Evolutionary conservation across 92 coral and sea anemone genomes (phyloP).

Genomic region (Pocillopora meandrina): DNA sequence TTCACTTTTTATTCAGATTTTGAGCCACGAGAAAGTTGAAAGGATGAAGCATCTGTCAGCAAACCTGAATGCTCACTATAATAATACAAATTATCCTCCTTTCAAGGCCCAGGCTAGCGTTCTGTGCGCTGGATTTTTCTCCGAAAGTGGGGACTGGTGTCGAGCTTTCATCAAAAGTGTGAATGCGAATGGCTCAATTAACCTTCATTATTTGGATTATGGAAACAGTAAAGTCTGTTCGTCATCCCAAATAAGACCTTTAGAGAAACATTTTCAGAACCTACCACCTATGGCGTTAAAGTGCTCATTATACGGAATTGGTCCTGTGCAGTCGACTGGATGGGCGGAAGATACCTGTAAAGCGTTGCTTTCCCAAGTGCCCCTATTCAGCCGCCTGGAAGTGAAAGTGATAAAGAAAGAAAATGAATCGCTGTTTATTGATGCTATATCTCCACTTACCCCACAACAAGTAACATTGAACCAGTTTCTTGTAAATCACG

Average conservation of each 20-base stretch:
- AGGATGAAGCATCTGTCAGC: constrained; percentile 32
- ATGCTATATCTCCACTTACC: constrained; percentile 34
- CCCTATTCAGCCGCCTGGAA: constrained; percentile 37
- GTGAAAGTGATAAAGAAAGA: constrained; percentile 45
- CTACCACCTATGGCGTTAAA: constrained; percentile 70
- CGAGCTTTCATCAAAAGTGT: constrained; percentile 64
- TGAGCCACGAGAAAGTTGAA: constrained; percentile 35
- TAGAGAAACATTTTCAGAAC: constrained; percentile 61
- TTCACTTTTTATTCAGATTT: constrained; percentile 66
- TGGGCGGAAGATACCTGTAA: constrained; percentile 72
- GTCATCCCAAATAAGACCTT: constrained; percentile 63
- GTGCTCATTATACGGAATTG: constrained; percentile 66
- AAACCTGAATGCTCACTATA: constrained; percentile 48
- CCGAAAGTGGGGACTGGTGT: constrained; percentile 66
- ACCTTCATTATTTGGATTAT: constrained; percentile 77
- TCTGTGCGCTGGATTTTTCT: constrained; percentile 61
- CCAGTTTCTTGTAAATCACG: constrained; percentile 27
- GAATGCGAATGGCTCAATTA: constrained; percentile 44
- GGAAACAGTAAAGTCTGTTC: constrained; percentile 69
- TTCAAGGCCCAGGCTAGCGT: constrained; percentile 54
- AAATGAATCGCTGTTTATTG: constrained; percentile 46
- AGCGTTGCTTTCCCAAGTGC: constrained; percentile 50
- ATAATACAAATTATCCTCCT: constrained; percentile 35
- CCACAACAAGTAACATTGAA: constrained; percentile 33
- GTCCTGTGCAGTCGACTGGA: constrained; percentile 49